Evolutionary conservation across 2,113 vertebrate genomes (phyloP), one percentile per base, ranked within the genome.

Genomic region (Poeciliopsis prolifica): DNA sequence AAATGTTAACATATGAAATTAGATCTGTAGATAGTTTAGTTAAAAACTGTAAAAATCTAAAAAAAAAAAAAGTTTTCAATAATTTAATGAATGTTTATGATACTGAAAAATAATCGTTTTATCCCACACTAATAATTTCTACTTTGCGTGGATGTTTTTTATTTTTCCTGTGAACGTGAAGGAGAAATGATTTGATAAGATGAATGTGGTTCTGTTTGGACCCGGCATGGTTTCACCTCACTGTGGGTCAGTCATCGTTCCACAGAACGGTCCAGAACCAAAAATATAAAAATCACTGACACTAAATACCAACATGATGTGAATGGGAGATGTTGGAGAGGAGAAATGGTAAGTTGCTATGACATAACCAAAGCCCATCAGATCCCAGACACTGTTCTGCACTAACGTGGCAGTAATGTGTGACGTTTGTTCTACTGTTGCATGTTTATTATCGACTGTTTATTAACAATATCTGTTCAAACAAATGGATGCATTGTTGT

Each of bases 271-370:
- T 81, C 68, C 77, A 82, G 82, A 77, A n/a, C 22, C 7, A n/a
- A n/a, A 24, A 24, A 51, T 19, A 24, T 12, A 35, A 3, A n/a
- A 75, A 67, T 4, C 65, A 67, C 65, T 12, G 28, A 14, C 79
- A 51, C 17, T 30, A 74, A 81, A 65, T 3, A 22, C 61, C 63
- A 30, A 31, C 35, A 70, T 48, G 61, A 72, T 58, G n/a, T 26
- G 24, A 54, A 24, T 6, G 0, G 0, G 8, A 69, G 75, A 35
- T 54, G 42, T 4, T n/a, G 70, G 8, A 73, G 72, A 63, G 6
- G 44, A 67, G 5, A 0, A 1, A 68, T 75, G 88, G 87, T 91
- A 86, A 91, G 91, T 92, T 48, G 5, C 69, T 13, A 69, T 31
- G 40, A 29, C 8, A 26, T 22, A 6, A 67, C 14, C 35, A 22